Conservation (phyloP, 2,113 vertebrate species). For the Eclectus roratus region DNA sequence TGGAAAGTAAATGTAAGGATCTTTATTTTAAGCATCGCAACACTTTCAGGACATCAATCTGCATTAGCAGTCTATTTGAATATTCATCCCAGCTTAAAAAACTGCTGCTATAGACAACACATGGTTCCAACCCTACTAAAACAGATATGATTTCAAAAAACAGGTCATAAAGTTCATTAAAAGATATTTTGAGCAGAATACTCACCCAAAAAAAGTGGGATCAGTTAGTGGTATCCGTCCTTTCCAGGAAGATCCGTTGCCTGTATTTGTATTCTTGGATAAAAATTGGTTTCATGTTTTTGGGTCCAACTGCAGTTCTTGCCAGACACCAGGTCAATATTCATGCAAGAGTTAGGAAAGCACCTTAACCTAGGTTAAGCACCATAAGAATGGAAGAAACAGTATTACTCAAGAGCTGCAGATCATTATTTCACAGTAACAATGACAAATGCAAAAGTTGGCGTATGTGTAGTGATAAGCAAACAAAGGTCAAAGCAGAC, state of each 20-base stretch:
- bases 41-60: not conserved
- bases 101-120: not conserved
- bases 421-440: not conserved
- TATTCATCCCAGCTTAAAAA: not conserved
- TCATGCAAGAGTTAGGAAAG: no score
- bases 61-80: not conserved
- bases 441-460: not conserved
- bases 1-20: not conserved
- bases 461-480: not conserved
- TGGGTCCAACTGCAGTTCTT: not conserved
- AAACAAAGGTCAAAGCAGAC: not conserved
- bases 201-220: not conserved
- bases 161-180: not conserved
- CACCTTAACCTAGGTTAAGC: not conserved
- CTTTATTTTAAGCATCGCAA: not conserved
- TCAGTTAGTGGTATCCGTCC: not conserved
- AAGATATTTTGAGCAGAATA: not conserved
- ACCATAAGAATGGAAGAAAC: not conserved
- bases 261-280: not conserved
- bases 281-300: not conserved
- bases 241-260: not conserved
- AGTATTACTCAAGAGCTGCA: not conserved
- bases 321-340: accelerated
- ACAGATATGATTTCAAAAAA: not conserved
- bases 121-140: not conserved